Conservation (phyloP, 1,140 invertebrate genomes). For the Caenorhabditis latens region DNA sequence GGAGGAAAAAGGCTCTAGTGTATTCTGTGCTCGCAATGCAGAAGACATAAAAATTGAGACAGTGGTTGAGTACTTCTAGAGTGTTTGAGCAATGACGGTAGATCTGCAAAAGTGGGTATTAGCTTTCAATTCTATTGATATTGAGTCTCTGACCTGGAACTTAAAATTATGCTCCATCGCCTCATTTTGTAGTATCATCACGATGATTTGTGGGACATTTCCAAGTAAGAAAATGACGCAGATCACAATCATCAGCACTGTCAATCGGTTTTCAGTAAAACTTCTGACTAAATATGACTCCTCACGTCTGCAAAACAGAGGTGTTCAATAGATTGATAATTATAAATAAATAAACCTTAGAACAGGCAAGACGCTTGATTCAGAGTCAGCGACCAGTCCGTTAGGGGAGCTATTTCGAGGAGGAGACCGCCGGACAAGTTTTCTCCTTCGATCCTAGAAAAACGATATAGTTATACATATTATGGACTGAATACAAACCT, state of each 20-base stretch:
- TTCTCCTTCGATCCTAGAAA: constrained; percentile 4
- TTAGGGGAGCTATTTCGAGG: constrained; percentile 7
- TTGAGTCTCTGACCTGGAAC: constrained; percentile 69
- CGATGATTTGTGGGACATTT: constrained; percentile 75
- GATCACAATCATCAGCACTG: constrained; percentile 73
- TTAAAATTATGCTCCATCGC: constrained; percentile 69
- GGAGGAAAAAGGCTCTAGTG: constrained; percentile 70
- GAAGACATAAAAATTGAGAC: constrained; percentile 77
- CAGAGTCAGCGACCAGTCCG: neutral
- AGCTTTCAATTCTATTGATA: neutral
- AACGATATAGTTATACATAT: neutral
- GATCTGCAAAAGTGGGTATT: constrained; percentile 66
- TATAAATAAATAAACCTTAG: constrained; percentile 22
- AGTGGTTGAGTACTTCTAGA: constrained; percentile 76
- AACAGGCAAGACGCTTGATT: neutral
- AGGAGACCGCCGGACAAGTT: constrained; percentile 26
- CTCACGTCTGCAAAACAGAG: constrained; percentile 52
- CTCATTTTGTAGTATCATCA: constrained; percentile 76
- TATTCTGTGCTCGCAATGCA: constrained; percentile 73
- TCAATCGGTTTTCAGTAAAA: constrained; percentile 76
- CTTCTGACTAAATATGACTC: constrained; percentile 67
- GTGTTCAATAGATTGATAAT: neutral
- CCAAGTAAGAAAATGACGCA: constrained; percentile 74
- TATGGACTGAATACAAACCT: constrained; percentile 56
- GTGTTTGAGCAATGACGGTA: constrained; percentile 75